phyloP scores from a whole-genome alignment of 2,113 vertebrate species.

The Anoura caudifer region DNA sequence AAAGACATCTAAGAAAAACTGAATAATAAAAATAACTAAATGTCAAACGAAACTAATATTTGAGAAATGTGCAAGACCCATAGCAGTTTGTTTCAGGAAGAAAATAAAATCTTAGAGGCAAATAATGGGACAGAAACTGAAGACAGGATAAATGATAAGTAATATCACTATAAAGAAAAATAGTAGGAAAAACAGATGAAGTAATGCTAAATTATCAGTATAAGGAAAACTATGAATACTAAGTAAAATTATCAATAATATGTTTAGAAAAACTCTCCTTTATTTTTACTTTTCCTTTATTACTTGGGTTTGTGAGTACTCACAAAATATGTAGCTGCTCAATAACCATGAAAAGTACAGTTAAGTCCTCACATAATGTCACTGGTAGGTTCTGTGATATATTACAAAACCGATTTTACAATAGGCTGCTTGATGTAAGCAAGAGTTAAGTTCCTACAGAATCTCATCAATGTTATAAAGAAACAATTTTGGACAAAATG shows the following conservation, averaged over 20 bases:
- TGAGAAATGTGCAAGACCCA: not conserved
- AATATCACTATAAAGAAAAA: not conserved
- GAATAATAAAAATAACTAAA: not conserved
- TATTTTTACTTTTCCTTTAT: not conserved
- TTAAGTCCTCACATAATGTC: not conserved
- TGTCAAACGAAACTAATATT: not conserved
- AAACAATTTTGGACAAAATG: not conserved
- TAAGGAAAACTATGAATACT: not conserved
- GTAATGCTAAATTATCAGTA: not conserved
- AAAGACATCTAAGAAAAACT: not conserved
- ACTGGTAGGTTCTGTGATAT: not conserved
- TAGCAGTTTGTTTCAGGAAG: not conserved
- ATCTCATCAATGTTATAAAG: not conserved
- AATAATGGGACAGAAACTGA: not conserved
- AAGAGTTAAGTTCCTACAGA: not conserved
- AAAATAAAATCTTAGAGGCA: not conserved
- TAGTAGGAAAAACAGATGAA: not conserved
- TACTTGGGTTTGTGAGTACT: not conserved
- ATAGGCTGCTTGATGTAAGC: not conserved
- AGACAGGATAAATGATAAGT: not conserved
- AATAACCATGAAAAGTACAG: not conserved
- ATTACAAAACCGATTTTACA: not conserved
- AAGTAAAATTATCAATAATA: not conserved
- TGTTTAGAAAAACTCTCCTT: not conserved
- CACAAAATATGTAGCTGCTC: not conserved